Base-by-base conservation (phyloP, 2,113 vertebrate species). In the Uropsilus gracilis region DNA sequence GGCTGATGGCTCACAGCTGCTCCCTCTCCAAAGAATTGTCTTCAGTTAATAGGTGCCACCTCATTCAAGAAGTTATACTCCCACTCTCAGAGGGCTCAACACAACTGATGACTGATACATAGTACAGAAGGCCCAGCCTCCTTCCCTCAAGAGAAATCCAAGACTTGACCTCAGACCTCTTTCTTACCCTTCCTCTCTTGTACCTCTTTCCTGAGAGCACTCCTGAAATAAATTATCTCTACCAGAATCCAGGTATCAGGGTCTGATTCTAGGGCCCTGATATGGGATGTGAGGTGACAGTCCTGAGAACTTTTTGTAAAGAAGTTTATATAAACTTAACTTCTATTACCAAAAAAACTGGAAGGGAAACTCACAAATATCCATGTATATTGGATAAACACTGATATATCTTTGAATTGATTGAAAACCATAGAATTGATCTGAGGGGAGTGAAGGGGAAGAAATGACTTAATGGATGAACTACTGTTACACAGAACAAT, bases 1-100 rank as follows among this genome's bases (percentile, higher is more conserved):
- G 71, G 48, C 66, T 64, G 78, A 71, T 78, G 57, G 46, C 24
- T 72, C 69, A 68, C 69, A 85, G 91, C 83, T 86, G 91, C 30
- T 39, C 9, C 14, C n/a, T 66, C 73, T 63, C 57, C 9, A 24
- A 53, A 86, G 72, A 16, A 42, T 13, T 48, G 78, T 37, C 46
- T 48, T 86, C 50, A 81, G 46, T 64, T 37, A 55, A 73, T 63
- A 32, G 46, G 85, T 34, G 20, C 73, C 53, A 64, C 55, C 44
- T 89, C n/a, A 20, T 48, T 46, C 20, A n/a, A 64, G n/a, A 86
- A 44, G 34, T 42, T n/a, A 42, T 59, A 81, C 57, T 24, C 24
- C 30, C 6, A 42, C 8, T 32, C 30, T 55, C 61, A 28, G 16
- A 68, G 44, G 71, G 73, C 46, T 78, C 78, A 37, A 17, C 71